Base-by-base conservation (phyloP, 2,113 vertebrate species). In the Platanista minor region DNA sequence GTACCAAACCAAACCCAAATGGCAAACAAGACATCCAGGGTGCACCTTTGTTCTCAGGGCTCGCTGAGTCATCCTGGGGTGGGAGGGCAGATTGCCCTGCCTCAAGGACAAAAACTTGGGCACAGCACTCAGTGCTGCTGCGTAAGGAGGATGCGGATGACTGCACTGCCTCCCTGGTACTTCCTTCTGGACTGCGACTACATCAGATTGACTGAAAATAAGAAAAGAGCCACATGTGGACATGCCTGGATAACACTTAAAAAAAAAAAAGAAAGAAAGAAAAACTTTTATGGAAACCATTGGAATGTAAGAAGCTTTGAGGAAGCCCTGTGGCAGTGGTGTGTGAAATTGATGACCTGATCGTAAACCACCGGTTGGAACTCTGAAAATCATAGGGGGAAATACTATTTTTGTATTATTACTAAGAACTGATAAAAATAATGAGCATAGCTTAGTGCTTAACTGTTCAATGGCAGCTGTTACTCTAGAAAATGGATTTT, bases 401-500 rank as follows among this genome's bases (percentile, higher is more conserved):
- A 86, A 64, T 54, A 69, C 33, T 78, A 61, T 77, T 88, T 97
- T 83, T 57, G 31, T 77, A 39, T 43, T 72, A 69, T 78, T 87
- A 87, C 27, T 66, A 74, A 91, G 20, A 90, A 77, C 25, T 62
- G 23, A 86, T 77, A 39, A 80, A 96, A 77, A 61, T 11, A 84
- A 59, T 87, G 20, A 83, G 39, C 20, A 33, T 75, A 92, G 1
- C 43, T 82, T 77, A 86, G 41, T 11, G 18, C 29, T 67, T 91
- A 95, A 91, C 46, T 52, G 31, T 54, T 77, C 49, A 43, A 54
- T 66, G 82, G 87, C 6, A 91, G 31, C 2, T 41, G 17, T 25
- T 83, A 29, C 82, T 96, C 83, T 72, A 43, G 89, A 96, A 90
- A 89, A 74, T 64, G 64, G 71, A 61, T 91, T 89, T 96, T 64